phyloP scores from a whole-genome alignment of 2,113 vertebrate genomes.

The Colossoma macropomum region DNA sequence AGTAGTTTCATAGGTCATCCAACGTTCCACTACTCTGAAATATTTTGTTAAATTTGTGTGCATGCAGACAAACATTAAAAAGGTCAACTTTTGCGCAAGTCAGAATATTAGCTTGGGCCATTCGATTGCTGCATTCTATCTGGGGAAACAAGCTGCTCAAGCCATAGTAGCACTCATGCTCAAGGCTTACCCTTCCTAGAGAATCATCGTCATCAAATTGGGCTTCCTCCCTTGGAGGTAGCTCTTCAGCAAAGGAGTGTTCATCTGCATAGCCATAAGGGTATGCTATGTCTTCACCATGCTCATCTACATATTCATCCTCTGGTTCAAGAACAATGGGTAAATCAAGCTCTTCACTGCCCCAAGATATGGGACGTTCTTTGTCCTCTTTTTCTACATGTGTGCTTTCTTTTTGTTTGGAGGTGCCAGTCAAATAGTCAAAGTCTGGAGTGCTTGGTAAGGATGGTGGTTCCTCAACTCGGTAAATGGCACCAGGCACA shows the following conservation, averaged over 20 bases:
- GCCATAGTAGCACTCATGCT: constrained; percentile 67
- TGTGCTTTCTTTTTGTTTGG: constrained; percentile 21
- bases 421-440: constrained; percentile 30
- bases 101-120: constrained; percentile 22
- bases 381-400: constrained; percentile 51
- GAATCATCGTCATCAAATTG: constrained; percentile 77
- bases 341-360: constrained; percentile 71
- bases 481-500: constrained; percentile 44
- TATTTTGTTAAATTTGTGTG: background rate
- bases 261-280: constrained; percentile 66
- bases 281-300: constrained; percentile 63
- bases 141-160: constrained; percentile 46
- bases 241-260: constrained; percentile 78
- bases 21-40: background rate
- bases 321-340: constrained; percentile 81
- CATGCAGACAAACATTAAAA: constrained; percentile 22
- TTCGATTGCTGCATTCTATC: constrained; percentile 45
- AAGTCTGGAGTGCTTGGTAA: constrained; percentile 55
- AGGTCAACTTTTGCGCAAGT: background rate
- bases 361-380: constrained; percentile 59
- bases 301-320: constrained; percentile 63
- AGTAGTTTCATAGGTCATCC: background rate
- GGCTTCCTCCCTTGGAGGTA: constrained; percentile 70
- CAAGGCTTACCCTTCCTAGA: constrained; percentile 85
- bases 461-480: constrained; percentile 66